Base-by-base conservation (phyloP, 2,797 vertebrate species). In the Sebastes reedi region DNA sequence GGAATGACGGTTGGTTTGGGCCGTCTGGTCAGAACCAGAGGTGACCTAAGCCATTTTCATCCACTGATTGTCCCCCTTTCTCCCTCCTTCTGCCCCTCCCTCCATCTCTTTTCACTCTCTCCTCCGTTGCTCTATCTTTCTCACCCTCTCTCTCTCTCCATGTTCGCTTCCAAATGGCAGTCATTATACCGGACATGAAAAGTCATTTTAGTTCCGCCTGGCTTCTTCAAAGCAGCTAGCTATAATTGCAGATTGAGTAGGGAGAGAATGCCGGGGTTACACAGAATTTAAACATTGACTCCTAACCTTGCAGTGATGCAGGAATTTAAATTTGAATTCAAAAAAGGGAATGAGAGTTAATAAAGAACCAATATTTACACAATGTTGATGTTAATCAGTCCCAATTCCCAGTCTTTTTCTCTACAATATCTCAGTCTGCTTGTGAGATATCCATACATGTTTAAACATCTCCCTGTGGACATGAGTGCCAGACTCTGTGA, bases 151-250 rank as follows among this genome's bases (percentile, higher is more conserved):
- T 42, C 34, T 36, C 91, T 89, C 90, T 88, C 87, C 88, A 88
- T 86, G 87, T 92, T 85, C 77, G 87, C 89, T 92, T 94, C 92
- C 92, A 94, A 95, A 95, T 94, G 91, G 93, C 92, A 92, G 93
- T 95, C 94, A 94, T 95, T 95, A 94, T 94, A 92, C 91, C 83
- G 81, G 92, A 94, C 91, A 95, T 93, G 93, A 95, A 95, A 95
- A 95, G 94, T 95, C 92, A 94, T 94, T 96, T 95, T 94, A 95
- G 94, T 95, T 95, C 94, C 93, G 93, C 93, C 90, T 94, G 92
- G 91, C 91, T 94, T 95, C 94, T 94, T 95, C 94, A 95, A 95
- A 96, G 94, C 89, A 84, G 86, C 90, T 80, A 84, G 88, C 93
- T 92, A 94, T 95, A 95, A 95, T 94, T 95, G 92, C 92, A 90